Conservation (phyloP, 1,140 invertebrate genomes). For the Tigriopus japonicus region DNA sequence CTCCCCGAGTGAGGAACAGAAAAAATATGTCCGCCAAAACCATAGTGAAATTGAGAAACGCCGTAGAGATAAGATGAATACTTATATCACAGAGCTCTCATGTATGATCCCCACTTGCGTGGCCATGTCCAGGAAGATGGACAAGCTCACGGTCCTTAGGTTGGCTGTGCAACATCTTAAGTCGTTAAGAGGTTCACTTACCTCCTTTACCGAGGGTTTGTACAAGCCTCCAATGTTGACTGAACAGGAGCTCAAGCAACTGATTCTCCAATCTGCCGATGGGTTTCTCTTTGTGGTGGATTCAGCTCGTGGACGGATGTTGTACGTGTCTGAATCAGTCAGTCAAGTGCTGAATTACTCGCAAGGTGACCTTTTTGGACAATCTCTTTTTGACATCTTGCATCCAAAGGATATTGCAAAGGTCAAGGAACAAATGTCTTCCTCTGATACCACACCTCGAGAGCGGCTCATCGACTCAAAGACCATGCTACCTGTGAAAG, state of each 20-base stretch:
- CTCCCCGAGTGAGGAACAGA: neutral
- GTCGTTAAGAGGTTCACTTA: constrained; percentile 49
- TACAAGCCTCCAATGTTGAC: constrained; percentile 72
- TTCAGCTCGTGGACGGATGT: constrained; percentile 69
- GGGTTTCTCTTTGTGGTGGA: constrained; percentile 79
- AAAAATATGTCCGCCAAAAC: constrained; percentile 40
- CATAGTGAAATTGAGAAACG: constrained; percentile 92
- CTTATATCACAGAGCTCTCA: constrained; percentile 74
- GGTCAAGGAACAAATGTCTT: constrained; percentile 83
- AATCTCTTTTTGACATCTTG: constrained; percentile 83
- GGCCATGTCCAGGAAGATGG: constrained; percentile 73
- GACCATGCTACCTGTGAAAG: neutral
- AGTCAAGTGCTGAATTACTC: constrained; percentile 60
- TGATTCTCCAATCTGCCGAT: constrained; percentile 44
- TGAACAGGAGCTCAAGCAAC: constrained; percentile 66
- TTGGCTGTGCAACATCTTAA: constrained; percentile 88
- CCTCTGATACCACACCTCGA: constrained; percentile 41
- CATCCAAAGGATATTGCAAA: constrained; percentile 86
- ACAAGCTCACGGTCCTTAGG: constrained; percentile 75
- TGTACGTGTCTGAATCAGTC: constrained; percentile 81
- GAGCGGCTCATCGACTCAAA: constrained; percentile 67
- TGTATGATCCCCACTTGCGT: constrained; percentile 82
- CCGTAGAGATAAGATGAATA: constrained; percentile 87
- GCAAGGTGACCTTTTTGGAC: constrained; percentile 69
- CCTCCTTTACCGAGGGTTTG: constrained; percentile 56